Conservation (phyloP, 2,888 invertebrate species). For the Abscondita cerata region DNA sequence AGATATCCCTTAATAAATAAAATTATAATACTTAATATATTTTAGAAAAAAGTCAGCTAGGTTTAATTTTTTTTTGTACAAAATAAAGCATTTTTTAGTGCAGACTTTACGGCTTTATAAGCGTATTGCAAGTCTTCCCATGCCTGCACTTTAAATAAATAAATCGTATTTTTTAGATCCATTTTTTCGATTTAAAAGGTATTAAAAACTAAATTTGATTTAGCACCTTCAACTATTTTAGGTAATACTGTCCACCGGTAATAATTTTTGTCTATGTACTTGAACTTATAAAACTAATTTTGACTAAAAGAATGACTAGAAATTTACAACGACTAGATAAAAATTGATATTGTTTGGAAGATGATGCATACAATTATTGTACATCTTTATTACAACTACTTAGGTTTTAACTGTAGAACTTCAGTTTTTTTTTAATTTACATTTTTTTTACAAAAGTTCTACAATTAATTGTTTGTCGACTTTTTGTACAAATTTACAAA, state of each 20-base stretch:
- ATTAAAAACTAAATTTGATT: neutral
- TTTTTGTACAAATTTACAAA: no score
- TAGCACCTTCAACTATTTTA: conserved; percentile 2
- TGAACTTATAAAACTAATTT: neutral
- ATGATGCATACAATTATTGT: no score
- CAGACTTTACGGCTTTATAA: conserved; percentile 56
- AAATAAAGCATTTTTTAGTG: conserved; percentile 49
- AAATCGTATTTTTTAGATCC: neutral
- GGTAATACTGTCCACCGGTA: conserved; percentile 12
- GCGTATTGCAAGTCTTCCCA: conserved; percentile 60
- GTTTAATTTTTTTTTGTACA: neutral
- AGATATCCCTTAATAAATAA: conserved; percentile 28
- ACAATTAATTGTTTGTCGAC: no score
- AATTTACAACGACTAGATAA: neutral
- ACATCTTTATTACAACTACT: no score
- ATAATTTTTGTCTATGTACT: neutral
- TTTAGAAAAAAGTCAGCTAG: conserved; percentile 1
- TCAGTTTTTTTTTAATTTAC: no score
- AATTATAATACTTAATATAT: conserved; percentile 20
- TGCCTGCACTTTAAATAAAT: conserved; percentile 54
- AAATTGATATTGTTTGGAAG: no score
- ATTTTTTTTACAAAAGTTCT: no score
- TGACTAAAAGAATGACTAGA: conserved; percentile 2
- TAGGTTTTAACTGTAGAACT: no score
- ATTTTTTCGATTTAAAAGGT: neutral